Evolutionary conservation across 2,113 vertebrate genomes (phyloP).

Genomic region (Herpetotheres cachinnans): DNA sequence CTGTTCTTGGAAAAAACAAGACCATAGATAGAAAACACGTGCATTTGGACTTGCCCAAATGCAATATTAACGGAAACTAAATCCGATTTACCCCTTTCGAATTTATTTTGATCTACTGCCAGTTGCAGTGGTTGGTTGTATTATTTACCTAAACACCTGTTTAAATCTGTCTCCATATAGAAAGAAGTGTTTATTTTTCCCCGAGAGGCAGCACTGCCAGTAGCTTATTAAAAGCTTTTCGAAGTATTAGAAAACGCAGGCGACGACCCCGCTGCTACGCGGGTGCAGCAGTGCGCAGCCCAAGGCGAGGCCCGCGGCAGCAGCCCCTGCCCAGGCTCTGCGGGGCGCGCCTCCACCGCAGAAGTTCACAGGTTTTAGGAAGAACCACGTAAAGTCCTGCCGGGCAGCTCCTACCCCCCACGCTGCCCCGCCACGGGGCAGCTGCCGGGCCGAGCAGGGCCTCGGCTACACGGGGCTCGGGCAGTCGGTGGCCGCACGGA

Average conservation of each 20-base stretch:
- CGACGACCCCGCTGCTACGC: rapidly evolving
- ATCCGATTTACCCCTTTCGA: not conserved
- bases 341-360: rapidly evolving
- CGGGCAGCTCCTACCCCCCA: too few species aligned
- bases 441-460: not conserved
- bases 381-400: rapidly evolving
- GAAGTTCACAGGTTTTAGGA: rapidly evolving
- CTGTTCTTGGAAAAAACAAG: not conserved
- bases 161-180: not conserved
- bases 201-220: not conserved
- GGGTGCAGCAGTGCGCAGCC: rapidly evolving
- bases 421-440: not conserved
- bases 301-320: too few species aligned
- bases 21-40: not conserved
- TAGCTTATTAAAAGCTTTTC: not conserved
- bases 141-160: rapidly evolving
- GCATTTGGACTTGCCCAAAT: not conserved
- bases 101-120: too few species aligned
- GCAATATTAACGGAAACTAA: not conserved
- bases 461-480: not conserved
- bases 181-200: not conserved
- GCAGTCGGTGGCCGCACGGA: too few species aligned
- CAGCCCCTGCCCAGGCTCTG: too few species aligned
- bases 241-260: not conserved
- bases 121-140: rapidly evolving